Evolutionary conservation across 2,113 vertebrate species (phyloP), one percentile per base, ranked within the genome.

Genomic region (Ameiurus melas): DNA sequence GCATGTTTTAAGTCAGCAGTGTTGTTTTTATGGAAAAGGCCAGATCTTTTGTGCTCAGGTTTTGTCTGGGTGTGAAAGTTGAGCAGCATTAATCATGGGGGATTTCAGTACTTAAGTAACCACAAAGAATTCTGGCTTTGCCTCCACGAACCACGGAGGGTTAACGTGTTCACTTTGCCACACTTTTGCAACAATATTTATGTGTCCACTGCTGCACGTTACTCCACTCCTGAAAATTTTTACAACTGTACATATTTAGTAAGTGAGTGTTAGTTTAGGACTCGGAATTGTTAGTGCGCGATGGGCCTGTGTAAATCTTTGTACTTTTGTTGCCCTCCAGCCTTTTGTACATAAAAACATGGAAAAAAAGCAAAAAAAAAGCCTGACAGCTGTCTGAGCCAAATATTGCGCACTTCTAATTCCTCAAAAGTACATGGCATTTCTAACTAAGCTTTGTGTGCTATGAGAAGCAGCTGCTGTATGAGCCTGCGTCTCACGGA

Each of bases 31-130:
- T 62, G n/a, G 25, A 25, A 78, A 78, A 86, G 85, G 60, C 73
- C 84, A 82, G 64, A 43, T 60, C 66, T 82, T 82, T 12, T 58
- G 33, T 71, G 39, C 20, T 79, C 8, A 14, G 22, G 20, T 92
- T 92, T 47, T 83, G 57, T 47, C 88, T 88, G 90, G 90, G 91
- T 80, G 87, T 91, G 88, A 92, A 87, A 90, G 90, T 53, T 85
- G 55, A 91, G 78, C 70, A 83, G 79, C 47, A 0, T 8, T 92
- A 92, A 94, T 94, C 92, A 89, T 43, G 27, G 30, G 90, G 90
- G 92, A 91, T 91, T 88, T 92, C 78, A 58, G 36, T 92, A 82
- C 92, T 92, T 91, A 86, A 33, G 91, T 89, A 91, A 92, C 68
- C 86, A 78, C 53, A 89, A 33, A 83, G 39, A 22, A 70, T 71